Evolutionary conservation across 2,888 invertebrate species (phyloP).

Genomic region (Ganaspis brasiliensis): DNA sequence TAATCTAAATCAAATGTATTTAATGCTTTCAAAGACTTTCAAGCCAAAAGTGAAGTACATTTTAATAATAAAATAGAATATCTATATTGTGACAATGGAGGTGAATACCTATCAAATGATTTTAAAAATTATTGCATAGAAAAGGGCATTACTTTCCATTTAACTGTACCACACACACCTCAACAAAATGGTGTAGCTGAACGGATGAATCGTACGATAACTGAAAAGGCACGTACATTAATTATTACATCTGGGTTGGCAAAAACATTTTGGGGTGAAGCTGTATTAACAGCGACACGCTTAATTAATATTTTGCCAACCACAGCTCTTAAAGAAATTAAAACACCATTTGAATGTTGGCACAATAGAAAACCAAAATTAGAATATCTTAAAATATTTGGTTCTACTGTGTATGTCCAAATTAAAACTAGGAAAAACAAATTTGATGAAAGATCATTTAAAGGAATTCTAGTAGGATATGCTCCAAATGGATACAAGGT

Average conservation of each 20-base stretch:
- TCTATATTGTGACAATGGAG: slow-evolving; percentile 62
- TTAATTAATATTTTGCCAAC: background rate
- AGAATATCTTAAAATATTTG: background rate
- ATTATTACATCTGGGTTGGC: background rate
- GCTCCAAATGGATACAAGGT: slow-evolving; percentile 75
- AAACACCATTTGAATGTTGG: background rate
- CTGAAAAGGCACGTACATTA: slow-evolving; percentile 52
- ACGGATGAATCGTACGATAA: slow-evolving; percentile 71
- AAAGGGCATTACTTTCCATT: slow-evolving; percentile 71
- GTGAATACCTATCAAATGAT: no score
- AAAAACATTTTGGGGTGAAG: background rate
- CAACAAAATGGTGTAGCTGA: no score
- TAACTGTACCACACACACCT: slow-evolving; percentile 77
- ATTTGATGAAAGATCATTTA: slow-evolving; percentile 72
- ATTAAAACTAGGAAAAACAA: slow-evolving; percentile 68
- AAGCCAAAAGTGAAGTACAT: slow-evolving; percentile 54
- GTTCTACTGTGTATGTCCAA: background rate
- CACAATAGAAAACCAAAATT: background rate
- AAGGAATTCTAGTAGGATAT: slow-evolving; percentile 73
- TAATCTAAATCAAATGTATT: slow-evolving; percentile 52
- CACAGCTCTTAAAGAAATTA: background rate
- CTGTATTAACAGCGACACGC: background rate
- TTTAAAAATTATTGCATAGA: slow-evolving; percentile 69
- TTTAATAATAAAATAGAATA: slow-evolving; percentile 55
- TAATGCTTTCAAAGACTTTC: slow-evolving; percentile 64